Evolutionary conservation across 2,113 vertebrate species (phyloP), one percentile per base, ranked within the genome.

Genomic region (Macquaria australasica): DNA sequence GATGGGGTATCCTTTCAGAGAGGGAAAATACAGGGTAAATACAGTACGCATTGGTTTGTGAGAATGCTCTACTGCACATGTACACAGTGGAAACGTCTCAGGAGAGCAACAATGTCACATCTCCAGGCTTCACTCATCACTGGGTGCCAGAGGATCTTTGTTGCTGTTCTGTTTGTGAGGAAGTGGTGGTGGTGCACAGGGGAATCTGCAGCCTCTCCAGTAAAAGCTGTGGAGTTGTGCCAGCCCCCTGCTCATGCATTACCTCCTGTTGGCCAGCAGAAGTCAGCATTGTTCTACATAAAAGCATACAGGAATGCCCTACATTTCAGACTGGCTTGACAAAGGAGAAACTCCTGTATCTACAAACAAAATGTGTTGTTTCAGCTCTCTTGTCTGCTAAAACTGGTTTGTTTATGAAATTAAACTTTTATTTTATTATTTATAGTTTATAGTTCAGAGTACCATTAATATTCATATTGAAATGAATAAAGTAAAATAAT

Each of bases 261-360:
- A 58, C 81, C 67, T 5, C 0, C 23, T 18, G 6, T 1, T 50
- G 50, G 45, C 92, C 92, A 91, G 85, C 85, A 90, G 89, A 63
- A 51, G 89, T 83, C 92, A 89, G 88, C 77, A 76, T 86, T 66
- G 87, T 67, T 77, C 87, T 18, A 66, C 58, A 25, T 16, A 60
- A 84, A 7, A 37, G 18, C 41, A 6, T 3, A 8, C 37, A 50
- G 16, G 37, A 6, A n/a, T 3, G 16, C 2, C 14, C 34, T 62
- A 4, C 34, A 83, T 64, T 77, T 37, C 11, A 79, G 21, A 11
- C 21, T 21, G 55, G 3, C 1, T 23, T 20, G 56, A 21, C 21
- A 50, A 31, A 31, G 28, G 41, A 4, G 37, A 67, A 41, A 37
- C 16, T 37, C 8, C 6, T n/a, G 12, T 6, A 10, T 41, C 18